Conservation (phyloP, 1,140 invertebrate genomes). For the Drosophila obscura region DNA sequence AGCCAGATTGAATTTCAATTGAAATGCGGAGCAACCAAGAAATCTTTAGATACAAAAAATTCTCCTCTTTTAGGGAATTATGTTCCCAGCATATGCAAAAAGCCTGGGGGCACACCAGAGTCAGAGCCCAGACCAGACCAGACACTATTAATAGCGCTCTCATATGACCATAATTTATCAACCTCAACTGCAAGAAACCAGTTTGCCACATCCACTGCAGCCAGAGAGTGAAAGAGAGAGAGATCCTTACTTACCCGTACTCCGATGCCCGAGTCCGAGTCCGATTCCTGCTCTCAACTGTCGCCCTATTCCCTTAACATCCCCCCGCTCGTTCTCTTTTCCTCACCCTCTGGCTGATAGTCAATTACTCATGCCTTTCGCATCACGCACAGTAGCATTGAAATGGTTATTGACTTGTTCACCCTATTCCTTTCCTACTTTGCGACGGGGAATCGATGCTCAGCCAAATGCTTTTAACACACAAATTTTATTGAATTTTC, state of each 20-base stretch:
- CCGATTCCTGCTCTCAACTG: not conserved
- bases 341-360: constrained; percentile 15
- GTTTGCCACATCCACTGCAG: constrained; percentile 42
- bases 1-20: constrained; percentile 42
- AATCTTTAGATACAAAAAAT: constrained; percentile 22
- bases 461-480: constrained; percentile 13
- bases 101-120: not conserved
- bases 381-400: constrained; percentile 58
- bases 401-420: constrained; percentile 46
- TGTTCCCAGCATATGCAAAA: constrained; percentile 55
- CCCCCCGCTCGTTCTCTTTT: constrained; percentile 6
- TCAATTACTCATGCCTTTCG: constrained; percentile 57
- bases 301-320: constrained; percentile 5
- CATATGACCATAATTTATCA: constrained; percentile 71
- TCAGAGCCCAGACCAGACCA: not conserved
- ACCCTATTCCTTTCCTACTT: not conserved
- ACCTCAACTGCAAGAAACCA: constrained; percentile 58
- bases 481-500: constrained; percentile 73
- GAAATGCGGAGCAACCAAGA: constrained; percentile 34
- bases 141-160: constrained; percentile 44
- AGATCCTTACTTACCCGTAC: no score
- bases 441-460: constrained; percentile 22
- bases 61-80: constrained; percentile 9
- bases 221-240: not conserved
- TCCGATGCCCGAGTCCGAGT: not conserved